These are phyloP conservation scores for Rhabdomys pumilio DNA, from an alignment of 2,797 vertebrate species.

Conservation along the genomic window DNA sequence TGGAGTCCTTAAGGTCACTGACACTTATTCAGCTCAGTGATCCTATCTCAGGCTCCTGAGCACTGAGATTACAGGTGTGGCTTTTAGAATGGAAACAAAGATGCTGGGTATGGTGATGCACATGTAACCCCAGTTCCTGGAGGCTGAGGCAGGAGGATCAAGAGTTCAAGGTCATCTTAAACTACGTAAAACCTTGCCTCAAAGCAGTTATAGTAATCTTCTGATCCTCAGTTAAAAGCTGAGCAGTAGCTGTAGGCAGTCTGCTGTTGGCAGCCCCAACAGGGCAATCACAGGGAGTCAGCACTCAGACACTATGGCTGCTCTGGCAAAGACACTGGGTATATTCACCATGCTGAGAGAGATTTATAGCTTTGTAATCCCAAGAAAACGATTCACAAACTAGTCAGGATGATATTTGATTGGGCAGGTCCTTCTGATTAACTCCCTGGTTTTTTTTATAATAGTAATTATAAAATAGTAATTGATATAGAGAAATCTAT, in stretches of 20 bases:
- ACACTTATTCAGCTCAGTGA: background rate
- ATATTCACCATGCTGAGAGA: background rate
- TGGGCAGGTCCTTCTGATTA: background rate
- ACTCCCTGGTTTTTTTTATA: background rate
- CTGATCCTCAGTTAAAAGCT: background rate
- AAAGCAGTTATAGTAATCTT: background rate
- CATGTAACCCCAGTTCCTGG: background rate
- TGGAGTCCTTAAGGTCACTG: background rate
- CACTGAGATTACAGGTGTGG: background rate
- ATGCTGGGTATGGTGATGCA: no score
- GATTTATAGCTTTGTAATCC: background rate
- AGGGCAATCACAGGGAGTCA: no score
- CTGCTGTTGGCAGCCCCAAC: fast-evolving
- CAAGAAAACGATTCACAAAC: conserved; percentile 26
- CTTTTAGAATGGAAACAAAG: background rate
- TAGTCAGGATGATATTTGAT: background rate
- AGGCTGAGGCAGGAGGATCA: background rate
- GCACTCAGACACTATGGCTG: fast-evolving
- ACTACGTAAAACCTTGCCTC: background rate
- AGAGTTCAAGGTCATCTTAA: background rate
- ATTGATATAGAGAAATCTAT: background rate
- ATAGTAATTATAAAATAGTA: no score
- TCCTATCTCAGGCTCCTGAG: background rate
- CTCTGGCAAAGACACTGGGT: background rate
- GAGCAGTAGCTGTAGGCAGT: background rate